phyloP scores from a whole-genome alignment of 2,888 invertebrate genomes.

The Neoitamus cyanurus region DNA sequence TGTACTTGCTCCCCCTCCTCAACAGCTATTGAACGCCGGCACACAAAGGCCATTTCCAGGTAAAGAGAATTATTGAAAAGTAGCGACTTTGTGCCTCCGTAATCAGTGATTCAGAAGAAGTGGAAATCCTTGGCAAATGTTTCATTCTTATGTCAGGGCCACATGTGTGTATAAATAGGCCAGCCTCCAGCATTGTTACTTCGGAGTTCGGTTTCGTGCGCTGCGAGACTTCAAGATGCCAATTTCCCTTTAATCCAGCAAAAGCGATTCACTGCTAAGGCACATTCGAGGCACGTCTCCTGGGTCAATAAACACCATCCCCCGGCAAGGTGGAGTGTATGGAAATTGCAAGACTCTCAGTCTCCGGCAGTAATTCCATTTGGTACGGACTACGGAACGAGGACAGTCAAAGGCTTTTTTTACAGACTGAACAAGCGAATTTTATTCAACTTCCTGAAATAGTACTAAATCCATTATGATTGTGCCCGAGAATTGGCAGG shows the following conservation, averaged over 20 bases:
- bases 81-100: background rate
- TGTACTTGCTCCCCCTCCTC: background rate
- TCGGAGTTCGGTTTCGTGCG: background rate
- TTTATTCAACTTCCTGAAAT: background rate
- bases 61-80: background rate
- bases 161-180: background rate
- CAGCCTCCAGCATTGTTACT: background rate
- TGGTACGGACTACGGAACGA: background rate
- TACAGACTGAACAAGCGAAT: background rate
- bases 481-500: background rate
- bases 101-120: background rate
- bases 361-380: background rate
- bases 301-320: background rate
- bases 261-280: background rate
- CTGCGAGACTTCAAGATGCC: background rate
- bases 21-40: background rate
- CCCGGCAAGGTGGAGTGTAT: background rate
- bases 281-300: background rate
- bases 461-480: slow-evolving; percentile 1
- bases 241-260: background rate
- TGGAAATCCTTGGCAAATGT: background rate
- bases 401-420: background rate
- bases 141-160: background rate
- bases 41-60: background rate
- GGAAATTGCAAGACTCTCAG: background rate